phyloP scores from a whole-genome alignment of 2,888 invertebrate species.

The Melieria crassipennis region DNA sequence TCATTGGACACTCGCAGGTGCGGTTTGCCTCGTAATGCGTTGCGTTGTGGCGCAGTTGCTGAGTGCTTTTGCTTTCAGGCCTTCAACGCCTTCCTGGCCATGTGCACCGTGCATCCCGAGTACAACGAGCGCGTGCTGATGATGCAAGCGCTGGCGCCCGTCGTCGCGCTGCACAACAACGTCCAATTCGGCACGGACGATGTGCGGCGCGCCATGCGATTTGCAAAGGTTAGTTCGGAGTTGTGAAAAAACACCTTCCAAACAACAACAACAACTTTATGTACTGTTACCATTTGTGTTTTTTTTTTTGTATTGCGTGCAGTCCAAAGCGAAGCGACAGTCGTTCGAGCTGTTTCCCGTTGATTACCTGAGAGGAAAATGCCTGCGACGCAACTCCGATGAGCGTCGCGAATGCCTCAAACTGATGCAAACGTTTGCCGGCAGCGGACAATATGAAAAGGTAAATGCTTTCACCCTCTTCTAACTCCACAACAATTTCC shows the following conservation, averaged over 20 bases:
- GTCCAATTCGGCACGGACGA: slow-evolving; percentile 46
- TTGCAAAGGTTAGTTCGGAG: slow-evolving; percentile 47
- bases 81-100: slow-evolving; percentile 67
- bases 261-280: too few relatives aligned
- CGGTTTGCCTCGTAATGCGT: slow-evolving; percentile 5
- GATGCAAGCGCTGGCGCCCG: slow-evolving; percentile 75
- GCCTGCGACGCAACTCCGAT: slow-evolving; percentile 35
- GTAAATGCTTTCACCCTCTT: not conserved
- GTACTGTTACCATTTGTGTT: not conserved
- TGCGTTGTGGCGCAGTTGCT: not conserved
- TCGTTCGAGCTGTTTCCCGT: slow-evolving; percentile 41
- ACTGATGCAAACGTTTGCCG: slow-evolving; percentile 31
- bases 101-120: slow-evolving; percentile 71
- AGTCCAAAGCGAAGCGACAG: slow-evolving; percentile 40
- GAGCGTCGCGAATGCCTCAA: slow-evolving; percentile 34
- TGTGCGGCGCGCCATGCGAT: slow-evolving; percentile 53
- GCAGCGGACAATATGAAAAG: slow-evolving; percentile 33
- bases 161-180: slow-evolving; percentile 68
- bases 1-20: slow-evolving; percentile 77
- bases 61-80: slow-evolving; percentile 56
- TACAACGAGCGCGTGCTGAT: slow-evolving; percentile 75
- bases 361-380: slow-evolving; percentile 39
- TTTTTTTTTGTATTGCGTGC: not conserved
- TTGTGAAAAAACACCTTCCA: too few relatives aligned
- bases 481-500: not conserved